Evolutionary conservation across 2,888 invertebrate genomes (phyloP), one percentile per base, ranked within the genome.

Genomic region (Drosophila macrospina): DNA sequence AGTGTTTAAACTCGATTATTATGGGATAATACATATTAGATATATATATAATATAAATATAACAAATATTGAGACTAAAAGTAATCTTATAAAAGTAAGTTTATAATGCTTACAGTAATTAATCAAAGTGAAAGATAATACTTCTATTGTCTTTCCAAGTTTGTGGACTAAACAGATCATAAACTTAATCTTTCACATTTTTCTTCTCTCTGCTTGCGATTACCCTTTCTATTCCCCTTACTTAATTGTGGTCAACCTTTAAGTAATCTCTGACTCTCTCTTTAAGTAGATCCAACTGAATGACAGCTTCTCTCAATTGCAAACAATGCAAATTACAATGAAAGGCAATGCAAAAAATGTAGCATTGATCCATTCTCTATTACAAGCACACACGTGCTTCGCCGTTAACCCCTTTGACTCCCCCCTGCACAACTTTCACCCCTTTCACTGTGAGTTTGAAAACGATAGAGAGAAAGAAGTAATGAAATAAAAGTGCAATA

Each of bases 381-480:
- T 41, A 54, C 66, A 62, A 69, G 54, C 56, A 61, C 60, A 59
- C 45, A 39, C 44, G 39, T 16, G 37, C 32, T 41, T 15, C 5
- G 51, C 45, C 7, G 10, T 32, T 59, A 6, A 39, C 44, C 42
- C 45, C 45, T 63, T 73, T 52, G 69, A 73, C 57, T 62, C 44
- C 41, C 41, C n/a, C 34, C 45, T 15, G 34, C n/a, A 45, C 51
- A 57, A 73, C 74, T 65, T 70, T 76, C 69, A 72, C 68, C 64
- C 65, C 65, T 69, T 73, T 65, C 47, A 28, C 56, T 16, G 26
- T 16, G 15, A 28, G 6, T 6, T 15, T 8, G 1, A 11, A 26
- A 7, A n/a, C n/a, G n/a, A n/a, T n/a, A 5, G 10, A 39, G 11
- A 32, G 47, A 45, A 55, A 41, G 26, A 34, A 41, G 26, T 26